Conservation (phyloP, 2,888 invertebrate species). For the Scaeva pyrastri region DNA sequence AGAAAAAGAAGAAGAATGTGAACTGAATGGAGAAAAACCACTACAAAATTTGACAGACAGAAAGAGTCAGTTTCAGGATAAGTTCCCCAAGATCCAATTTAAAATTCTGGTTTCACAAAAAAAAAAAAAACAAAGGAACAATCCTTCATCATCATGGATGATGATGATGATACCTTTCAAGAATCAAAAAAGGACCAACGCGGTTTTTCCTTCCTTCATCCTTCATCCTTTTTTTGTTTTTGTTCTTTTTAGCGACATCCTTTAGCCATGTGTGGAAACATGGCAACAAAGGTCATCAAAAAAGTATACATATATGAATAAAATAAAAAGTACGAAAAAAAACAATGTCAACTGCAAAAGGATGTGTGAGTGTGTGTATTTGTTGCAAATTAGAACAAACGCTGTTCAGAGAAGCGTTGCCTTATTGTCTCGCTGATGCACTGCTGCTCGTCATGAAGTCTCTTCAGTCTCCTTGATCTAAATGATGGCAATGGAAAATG, state of each 20-base stretch:
- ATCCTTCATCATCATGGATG: background rate
- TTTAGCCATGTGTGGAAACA: conserved; percentile 34
- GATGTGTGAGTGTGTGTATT: conserved; percentile 1
- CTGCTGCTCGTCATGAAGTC: background rate
- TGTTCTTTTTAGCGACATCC: conserved; percentile 26
- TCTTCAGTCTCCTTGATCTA: conserved; percentile 52
- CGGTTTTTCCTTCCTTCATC: conserved; percentile 14
- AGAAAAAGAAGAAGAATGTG: conserved; percentile 2
- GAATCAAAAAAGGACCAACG: conserved; percentile 42
- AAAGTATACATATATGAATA: background rate
- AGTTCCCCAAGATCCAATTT: conserved; percentile 36
- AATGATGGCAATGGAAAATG: conserved; percentile 41
- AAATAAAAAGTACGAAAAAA: too few species aligned
- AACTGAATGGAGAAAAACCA: conserved; percentile 16
- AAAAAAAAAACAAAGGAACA: background rate
- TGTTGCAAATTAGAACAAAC: conserved; percentile 32
- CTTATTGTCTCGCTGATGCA: conserved; percentile 44
- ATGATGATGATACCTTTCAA: background rate
- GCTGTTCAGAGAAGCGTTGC: background rate
- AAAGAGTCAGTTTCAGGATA: conserved; percentile 29
- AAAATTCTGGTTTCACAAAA: background rate
- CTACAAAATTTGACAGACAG: background rate
- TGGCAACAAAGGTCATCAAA: conserved; percentile 56
- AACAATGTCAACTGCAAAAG: conserved; percentile 47
- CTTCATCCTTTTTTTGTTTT: background rate